Conservation (phyloP, 2,797 vertebrate genomes). For the Lagorchestes hirsutus region DNA sequence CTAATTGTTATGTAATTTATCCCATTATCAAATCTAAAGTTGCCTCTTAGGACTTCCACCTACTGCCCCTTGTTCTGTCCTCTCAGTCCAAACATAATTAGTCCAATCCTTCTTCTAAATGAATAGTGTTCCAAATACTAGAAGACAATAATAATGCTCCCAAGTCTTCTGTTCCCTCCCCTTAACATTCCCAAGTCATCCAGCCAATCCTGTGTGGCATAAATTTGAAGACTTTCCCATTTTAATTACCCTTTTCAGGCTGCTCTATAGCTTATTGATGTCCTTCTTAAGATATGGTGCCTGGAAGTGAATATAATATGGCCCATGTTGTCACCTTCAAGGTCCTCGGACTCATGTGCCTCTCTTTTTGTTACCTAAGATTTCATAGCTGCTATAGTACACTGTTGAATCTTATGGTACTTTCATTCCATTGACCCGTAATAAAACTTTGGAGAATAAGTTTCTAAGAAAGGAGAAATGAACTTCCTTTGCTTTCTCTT, state of each 20-base stretch:
- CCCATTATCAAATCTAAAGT: neutral
- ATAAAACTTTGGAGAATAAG: neutral
- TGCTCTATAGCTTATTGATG: neutral
- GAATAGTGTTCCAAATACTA: neutral
- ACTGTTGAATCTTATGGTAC: neutral
- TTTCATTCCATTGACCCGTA: neutral
- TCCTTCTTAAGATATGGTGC: neutral
- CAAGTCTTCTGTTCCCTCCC: neutral
- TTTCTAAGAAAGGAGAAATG: neutral
- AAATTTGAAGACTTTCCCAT: neutral
- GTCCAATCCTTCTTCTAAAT: neutral
- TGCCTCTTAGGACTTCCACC: neutral
- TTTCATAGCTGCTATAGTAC: neutral
- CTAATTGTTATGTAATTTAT: neutral
- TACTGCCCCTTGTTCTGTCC: neutral
- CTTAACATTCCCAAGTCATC: neutral
- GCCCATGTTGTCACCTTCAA: neutral
- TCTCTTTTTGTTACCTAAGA: neutral
- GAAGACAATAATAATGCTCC: neutral
- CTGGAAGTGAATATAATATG: neutral
- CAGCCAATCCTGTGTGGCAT: neutral
- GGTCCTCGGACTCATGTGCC: neutral
- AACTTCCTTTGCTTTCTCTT: neutral
- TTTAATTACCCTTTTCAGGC: neutral
- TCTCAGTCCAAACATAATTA: neutral